phyloP scores from a whole-genome alignment of 2,888 invertebrate species.

The Epinotia bilunana region DNA sequence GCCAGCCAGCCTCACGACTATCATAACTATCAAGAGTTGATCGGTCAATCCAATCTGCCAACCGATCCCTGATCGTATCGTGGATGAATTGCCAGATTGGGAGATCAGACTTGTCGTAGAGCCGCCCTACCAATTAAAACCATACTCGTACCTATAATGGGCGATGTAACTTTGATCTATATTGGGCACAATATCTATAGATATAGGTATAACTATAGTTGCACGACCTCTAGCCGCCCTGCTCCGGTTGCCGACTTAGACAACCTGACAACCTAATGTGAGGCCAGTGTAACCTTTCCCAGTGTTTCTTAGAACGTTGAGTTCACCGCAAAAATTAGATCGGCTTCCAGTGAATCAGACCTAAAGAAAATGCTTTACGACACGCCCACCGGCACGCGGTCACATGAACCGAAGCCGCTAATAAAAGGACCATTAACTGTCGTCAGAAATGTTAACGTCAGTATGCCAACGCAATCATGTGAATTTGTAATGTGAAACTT shows the following conservation, averaged over 20 bases:
- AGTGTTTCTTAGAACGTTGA: constrained; percentile 64
- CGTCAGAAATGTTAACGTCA: constrained; percentile 59
- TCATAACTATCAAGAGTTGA: background rate
- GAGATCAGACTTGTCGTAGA: background rate
- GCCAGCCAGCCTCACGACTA: constrained; percentile 35
- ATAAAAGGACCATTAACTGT: constrained; percentile 70
- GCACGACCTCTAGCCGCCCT: constrained; percentile 35
- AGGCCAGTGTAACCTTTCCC: constrained; percentile 42
- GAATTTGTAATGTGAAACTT: constrained; percentile 58
- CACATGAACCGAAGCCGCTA: constrained; percentile 62
- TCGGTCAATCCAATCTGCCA: background rate
- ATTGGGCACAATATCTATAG: background rate
- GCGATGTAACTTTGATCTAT: background rate
- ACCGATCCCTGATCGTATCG: background rate
- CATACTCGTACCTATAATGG: background rate
- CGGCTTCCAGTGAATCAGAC: constrained; percentile 53
- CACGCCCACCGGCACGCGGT: constrained; percentile 67
- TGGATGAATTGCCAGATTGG: background rate
- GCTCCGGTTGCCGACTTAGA: constrained; percentile 29
- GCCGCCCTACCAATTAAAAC: constrained; percentile 2
- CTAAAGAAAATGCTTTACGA: constrained; percentile 70
- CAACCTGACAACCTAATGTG: constrained; percentile 42
- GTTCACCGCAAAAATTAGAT: constrained; percentile 68
- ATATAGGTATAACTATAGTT: constrained; percentile 4
- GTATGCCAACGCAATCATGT: constrained; percentile 67